Percentiles rank a stretch among this genome's conserved stretches.
Conservation (phyloP, 2,797 vertebrate genomes). For the Garrulus glandarius region DNA sequence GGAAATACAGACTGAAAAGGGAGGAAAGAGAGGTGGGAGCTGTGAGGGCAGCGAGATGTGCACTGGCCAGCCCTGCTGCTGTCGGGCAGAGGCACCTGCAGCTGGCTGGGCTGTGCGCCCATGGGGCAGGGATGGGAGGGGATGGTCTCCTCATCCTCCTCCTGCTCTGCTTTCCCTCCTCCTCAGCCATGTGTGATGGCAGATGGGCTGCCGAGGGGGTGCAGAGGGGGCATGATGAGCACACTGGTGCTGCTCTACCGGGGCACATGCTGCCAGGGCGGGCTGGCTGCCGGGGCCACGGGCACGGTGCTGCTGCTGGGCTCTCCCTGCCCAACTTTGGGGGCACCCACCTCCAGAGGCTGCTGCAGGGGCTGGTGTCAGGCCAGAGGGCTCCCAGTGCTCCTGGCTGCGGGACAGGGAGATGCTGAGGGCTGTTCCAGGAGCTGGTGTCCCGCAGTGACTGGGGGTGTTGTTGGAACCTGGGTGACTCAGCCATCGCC, state of each 20-base stretch:
- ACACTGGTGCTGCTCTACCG: background rate
- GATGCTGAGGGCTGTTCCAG: background rate
- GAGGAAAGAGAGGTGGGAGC: background rate
- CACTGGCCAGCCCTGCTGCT: fast-evolving
- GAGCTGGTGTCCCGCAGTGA: fast-evolving
- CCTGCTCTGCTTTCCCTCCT: background rate
- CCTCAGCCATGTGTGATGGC: background rate
- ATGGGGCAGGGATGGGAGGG: fast-evolving
- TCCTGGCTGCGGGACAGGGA: background rate
- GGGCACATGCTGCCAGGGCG: fast-evolving
- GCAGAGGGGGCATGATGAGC: fast-evolving
- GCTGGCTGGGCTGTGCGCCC: background rate
- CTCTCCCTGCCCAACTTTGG: fast-evolving
- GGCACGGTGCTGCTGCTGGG: fast-evolving
- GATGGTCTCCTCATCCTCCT: background rate
- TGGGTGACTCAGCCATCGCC: fast-evolving
- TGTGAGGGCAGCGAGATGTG: fast-evolving
- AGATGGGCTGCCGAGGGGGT: background rate
- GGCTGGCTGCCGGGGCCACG: background rate
- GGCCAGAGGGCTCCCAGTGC: fast-evolving
- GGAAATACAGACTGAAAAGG: fast-evolving
- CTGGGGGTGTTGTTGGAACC: fast-evolving
- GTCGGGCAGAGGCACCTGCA: fast-evolving
- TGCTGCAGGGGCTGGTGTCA: background rate
- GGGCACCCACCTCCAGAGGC: background rate